Base-by-base conservation (phyloP, 2,113 vertebrate species). In the Morone chrysops region DNA sequence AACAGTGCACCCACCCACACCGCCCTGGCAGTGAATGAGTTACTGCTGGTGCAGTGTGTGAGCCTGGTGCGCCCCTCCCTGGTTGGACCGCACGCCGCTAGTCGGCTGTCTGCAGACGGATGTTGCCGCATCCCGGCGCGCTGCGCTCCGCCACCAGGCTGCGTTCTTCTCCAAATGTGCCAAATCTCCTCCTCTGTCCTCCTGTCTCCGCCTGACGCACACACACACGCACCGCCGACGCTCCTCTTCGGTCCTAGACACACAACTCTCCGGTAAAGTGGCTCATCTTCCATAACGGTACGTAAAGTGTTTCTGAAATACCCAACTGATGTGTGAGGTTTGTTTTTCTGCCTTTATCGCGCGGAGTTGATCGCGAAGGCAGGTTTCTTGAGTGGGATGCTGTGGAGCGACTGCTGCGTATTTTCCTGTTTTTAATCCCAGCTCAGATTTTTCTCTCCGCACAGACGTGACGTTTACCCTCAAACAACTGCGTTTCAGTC, bases 91-190 rank as follows among this genome's bases (percentile, higher is more conserved):
- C 81, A 59, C 89, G 75, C 82, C 54, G 73, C 83, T 68, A 76
- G 3, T 77, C 59, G 62, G 67, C 76, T 48, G 72, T 87, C 87
- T 89, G 79, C 90, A 91, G 89, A 89, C 88, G 79, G 88, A 85
- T 82, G 88, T 82, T 92, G 92, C 88, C 84, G 93, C 91, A 94
- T 89, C 92, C 65, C 56, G 85, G 81, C 63, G 84, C 80, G 79
- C 86, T 71, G 65, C 79, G 79, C 81, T 89, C 81, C 79, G 66
- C 84, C 78, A 59, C 79, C 79, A 88, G 88, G 84, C 78, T 84
- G 84, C 80, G 82, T 85, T 68, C 72, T 7, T 75, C 69, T 84
- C 87, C 84, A 66, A 82, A 73, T 69, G 81, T 85, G 83, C 89
- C 90, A 90, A 69, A 89, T 90, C 90, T 88, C 87, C 84, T 87